Percentiles rank a stretch among this genome's conserved stretches.
Evolutionary conservation across 2,113 vertebrate species (phyloP).

Genomic region (Tetraodon nigroviridis): DNA sequence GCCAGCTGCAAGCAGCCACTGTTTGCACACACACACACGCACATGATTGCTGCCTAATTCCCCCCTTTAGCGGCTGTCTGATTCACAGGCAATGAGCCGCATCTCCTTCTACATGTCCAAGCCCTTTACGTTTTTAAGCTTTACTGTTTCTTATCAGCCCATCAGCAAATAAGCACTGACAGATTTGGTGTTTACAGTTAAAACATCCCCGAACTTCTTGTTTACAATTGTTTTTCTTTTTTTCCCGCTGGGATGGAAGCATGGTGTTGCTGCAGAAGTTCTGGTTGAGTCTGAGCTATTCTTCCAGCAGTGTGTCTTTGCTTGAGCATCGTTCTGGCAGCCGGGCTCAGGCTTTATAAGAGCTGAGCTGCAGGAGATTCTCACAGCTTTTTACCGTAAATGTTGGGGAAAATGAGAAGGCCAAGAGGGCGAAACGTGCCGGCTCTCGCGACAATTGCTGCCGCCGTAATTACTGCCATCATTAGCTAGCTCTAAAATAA

Average conservation of each 20-base stretch:
- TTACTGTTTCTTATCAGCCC: neutral
- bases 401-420: conserved; percentile 62
- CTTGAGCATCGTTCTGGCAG: too few species aligned
- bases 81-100: conserved; percentile 66
- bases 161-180: too few species aligned
- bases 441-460: conserved; percentile 48
- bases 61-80: conserved; percentile 64
- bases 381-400: conserved; percentile 43
- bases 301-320: too few species aligned
- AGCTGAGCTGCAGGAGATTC: conserved; percentile 28
- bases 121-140: neutral
- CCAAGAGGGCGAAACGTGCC: conserved; percentile 49
- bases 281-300: too few species aligned
- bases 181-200: too few species aligned
- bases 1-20: conserved; percentile 35
- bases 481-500: conserved; percentile 51
- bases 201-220: too few species aligned
- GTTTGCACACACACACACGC: conserved; percentile 54
- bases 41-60: conserved; percentile 60
- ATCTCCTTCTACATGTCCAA: conserved; percentile 30
- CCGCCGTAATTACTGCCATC: conserved; percentile 54
- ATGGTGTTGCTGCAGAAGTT: too few species aligned
- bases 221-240: too few species aligned
- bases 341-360: conserved; percentile 3
- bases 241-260: too few species aligned